phyloP scores from a whole-genome alignment of 1,140 invertebrate genomes.

The Pristionchus pacificus region DNA sequence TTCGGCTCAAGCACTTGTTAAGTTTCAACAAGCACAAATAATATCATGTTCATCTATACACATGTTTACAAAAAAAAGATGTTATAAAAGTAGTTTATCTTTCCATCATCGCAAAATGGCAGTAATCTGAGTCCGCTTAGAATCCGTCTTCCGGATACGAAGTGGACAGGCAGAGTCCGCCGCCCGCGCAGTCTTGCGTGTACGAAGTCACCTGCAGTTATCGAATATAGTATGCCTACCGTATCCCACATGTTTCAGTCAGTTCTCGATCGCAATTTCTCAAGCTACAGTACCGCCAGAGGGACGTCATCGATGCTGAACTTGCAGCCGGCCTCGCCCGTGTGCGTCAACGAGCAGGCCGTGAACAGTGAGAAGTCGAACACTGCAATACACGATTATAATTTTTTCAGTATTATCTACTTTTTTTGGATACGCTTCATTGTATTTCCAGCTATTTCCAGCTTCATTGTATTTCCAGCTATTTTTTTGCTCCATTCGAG shows the following conservation, averaged over 20 bases:
- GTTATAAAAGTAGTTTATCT: no score
- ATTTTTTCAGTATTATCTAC: no score
- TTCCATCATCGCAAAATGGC: no score
- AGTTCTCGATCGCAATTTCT: neutral
- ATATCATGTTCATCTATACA: no score
- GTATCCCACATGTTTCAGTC: neutral
- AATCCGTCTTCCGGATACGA: constrained; percentile 32
- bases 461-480: no score
- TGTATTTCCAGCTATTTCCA: no score
- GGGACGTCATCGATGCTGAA: constrained; percentile 43
- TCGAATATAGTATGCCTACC: neutral
- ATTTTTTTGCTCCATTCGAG: no score
- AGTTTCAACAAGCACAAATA: no score
- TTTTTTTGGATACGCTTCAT: no score
- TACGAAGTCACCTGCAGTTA: constrained; percentile 42
- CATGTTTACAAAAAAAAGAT: no score
- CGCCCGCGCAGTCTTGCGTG: constrained; percentile 40
- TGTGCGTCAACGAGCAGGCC: constrained; percentile 42
- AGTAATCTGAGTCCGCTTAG: no score
- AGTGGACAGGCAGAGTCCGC: constrained; percentile 43
- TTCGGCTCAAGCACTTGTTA: no score
- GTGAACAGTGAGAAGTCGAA: constrained; percentile 53
- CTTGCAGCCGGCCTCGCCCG: constrained; percentile 39
- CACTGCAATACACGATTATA: constrained; percentile 33
- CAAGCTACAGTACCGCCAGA: constrained; percentile 14